Base-by-base conservation (phyloP, 2,797 vertebrate species). In the Cetoscarus ocellatus region DNA sequence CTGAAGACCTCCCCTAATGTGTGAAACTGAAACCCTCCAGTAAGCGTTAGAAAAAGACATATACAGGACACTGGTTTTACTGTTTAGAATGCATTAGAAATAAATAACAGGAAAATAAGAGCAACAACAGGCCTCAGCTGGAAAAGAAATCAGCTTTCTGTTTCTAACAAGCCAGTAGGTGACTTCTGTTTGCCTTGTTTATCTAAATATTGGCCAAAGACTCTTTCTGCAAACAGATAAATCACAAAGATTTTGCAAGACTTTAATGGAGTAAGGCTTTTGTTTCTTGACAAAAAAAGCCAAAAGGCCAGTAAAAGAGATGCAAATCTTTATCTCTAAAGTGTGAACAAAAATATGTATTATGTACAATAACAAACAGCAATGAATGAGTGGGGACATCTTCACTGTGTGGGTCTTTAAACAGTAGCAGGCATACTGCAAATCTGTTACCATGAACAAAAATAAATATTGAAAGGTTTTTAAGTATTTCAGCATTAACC, bases 1-100 rank as follows among this genome's bases (percentile, higher is more conserved):
- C 45, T 17, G 74, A 70, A 65, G 50, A 38, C 66, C 62, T 73
- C 81, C 64, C 61, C 73, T 47, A 51, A 59, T 57, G 36, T 49
- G 58, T 61, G 64, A 75, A 59, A 50, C 51, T 43, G 52, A 78
- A 49, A 57, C n/a, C 42, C 51, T 58, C 67, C 60, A 57, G 8
- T 0, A 51, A 60, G 66, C 69, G 61, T 64, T 11, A 38, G 58
- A 9, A 42, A 62, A 61, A 43, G 17, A 45, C 61, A 56, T 61
- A 55, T 13, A 54, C 13, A 39, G 50, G 53, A 64, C 51, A 61
- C 36, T 48, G 36, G 19, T 60, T 14, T 60, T 12, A 17, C 49
- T 62, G 14, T n/a, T 15, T n/a, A 9, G 10, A 13, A 56, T 15
- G 44, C 27, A 54, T 69, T 50, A 18, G 10, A 39, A 40, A 48